Conservation (phyloP, 2,113 vertebrate species). For the Seriola quinqueradiata region DNA sequence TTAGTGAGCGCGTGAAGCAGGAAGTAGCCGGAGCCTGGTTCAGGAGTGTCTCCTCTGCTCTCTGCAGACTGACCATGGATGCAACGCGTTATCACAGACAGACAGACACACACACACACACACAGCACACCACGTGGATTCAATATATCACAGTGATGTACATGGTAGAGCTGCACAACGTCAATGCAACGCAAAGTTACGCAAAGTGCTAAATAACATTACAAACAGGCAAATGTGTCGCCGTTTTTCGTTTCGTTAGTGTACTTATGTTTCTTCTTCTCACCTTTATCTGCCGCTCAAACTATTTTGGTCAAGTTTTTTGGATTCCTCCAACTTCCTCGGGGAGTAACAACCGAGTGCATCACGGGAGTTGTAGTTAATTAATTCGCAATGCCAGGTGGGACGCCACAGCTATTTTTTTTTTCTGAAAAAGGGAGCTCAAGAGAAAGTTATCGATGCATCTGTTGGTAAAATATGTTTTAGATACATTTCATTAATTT, state of each 20-base stretch:
- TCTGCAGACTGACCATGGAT: conserved; percentile 28
- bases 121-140: conserved; percentile 55
- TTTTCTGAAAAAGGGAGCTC: neutral
- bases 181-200: neutral
- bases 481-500: neutral
- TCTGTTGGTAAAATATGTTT: neutral
- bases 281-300: neutral
- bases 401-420: neutral
- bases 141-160: neutral
- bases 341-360: conserved; percentile 16
- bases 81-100: neutral
- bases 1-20: neutral
- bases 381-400: no score
- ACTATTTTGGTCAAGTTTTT: neutral
- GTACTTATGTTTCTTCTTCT: neutral
- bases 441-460: neutral
- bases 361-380: conserved; percentile 74
- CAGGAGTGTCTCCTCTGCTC: conserved; percentile 17
- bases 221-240: accelerated
- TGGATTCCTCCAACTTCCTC: conserved; percentile 46
- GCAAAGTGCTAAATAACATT: neutral
- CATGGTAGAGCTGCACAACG: neutral
- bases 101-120: neutral
- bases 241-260: accelerated
- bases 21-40: conserved; percentile 43